These are phyloP conservation scores for Periplaneta americana DNA, from an alignment of 1,140 invertebrate genomes.

Conservation along the genomic window DNA sequence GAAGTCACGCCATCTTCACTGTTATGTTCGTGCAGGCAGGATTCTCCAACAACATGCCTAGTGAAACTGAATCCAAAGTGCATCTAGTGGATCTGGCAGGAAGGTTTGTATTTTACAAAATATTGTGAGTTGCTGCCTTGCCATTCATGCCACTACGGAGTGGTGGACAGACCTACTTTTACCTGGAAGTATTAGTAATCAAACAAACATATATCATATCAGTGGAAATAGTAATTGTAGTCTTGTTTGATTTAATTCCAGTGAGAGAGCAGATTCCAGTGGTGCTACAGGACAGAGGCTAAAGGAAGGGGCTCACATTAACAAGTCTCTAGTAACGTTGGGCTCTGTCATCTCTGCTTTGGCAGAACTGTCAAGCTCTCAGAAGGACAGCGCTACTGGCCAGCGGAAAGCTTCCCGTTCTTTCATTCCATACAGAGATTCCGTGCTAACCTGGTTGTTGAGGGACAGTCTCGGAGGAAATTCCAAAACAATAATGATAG, in stretches of 20 bases:
- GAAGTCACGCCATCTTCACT: constrained; percentile 94
- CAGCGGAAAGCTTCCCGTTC: constrained; percentile 48
- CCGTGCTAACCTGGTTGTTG: constrained; percentile 83
- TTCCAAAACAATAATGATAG: constrained; percentile 89
- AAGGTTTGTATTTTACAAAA: constrained; percentile 44
- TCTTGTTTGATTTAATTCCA: constrained; percentile 41
- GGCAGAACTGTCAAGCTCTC: constrained; percentile 56
- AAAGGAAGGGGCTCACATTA: constrained; percentile 88
- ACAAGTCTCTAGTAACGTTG: constrained; percentile 85
- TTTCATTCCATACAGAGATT: constrained; percentile 88
- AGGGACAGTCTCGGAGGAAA: constrained; percentile 92
- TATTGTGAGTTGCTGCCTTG: too few species aligned
- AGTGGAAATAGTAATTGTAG: too few species aligned
- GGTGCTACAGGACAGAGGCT: constrained; percentile 80
- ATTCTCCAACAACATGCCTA: constrained; percentile 74
- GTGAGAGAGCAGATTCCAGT: constrained; percentile 81
- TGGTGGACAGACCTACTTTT: too few species aligned
- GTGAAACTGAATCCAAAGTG: constrained; percentile 82
- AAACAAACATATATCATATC: too few species aligned
- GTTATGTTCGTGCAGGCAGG: constrained; percentile 85
- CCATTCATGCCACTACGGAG: too few species aligned
- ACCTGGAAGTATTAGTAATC: too few species aligned
- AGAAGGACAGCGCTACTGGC: neutral
- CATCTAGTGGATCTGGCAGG: constrained; percentile 85
- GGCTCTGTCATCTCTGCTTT: constrained; percentile 93